Base-by-base conservation (phyloP, 2,888 invertebrate genomes). In the Ophion ellenae region DNA sequence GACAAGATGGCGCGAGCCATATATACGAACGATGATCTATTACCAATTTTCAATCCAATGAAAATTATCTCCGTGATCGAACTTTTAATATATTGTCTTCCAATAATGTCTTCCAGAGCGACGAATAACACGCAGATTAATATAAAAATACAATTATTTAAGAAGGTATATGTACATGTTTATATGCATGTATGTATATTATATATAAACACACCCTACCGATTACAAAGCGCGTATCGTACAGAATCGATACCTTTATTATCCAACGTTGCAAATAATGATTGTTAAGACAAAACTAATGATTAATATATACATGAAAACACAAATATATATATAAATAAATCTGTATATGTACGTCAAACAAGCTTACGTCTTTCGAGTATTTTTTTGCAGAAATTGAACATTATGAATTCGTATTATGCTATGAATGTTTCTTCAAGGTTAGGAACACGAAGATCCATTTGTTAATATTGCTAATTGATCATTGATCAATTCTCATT, bases 41-140 rank as follows among this genome's bases (percentile, higher is more conserved):
- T 47, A 63, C 40, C 53, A 53, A 53, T 78, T 77, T 73, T 53
- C 20, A 57, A 66, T 47, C n/a, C 57, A 10, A 47, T 73, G 66
- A 76, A 81, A 77, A 85, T 88, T 86, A 86, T 80, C 81, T 70
- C 70, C 24, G 86, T 87, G 87, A 89, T 89, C 57, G 87, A 88
- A 82, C 86, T 83, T 85, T 87, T 89, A 91, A 90, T 84, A 85
- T 86, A 90, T 47, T 40, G 91, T 93, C 92, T 92, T 92, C 93
- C 90, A 91, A 88, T 87, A 89, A 92, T 91, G 92, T 92, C 91
- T 93, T 92, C 91, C 92, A 93, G 77, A 89, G 89, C 73, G 83
- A 86, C 81, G 85, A 89, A 11, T 2, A 14, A 47, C 47, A 47
- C 47, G 9, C 67, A 47, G 84, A 78, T 82, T 70, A 82, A 80